These are phyloP conservation scores for Melinaea marsaeus DNA, from an alignment of 2,888 invertebrate species.

Conservation along the genomic window DNA sequence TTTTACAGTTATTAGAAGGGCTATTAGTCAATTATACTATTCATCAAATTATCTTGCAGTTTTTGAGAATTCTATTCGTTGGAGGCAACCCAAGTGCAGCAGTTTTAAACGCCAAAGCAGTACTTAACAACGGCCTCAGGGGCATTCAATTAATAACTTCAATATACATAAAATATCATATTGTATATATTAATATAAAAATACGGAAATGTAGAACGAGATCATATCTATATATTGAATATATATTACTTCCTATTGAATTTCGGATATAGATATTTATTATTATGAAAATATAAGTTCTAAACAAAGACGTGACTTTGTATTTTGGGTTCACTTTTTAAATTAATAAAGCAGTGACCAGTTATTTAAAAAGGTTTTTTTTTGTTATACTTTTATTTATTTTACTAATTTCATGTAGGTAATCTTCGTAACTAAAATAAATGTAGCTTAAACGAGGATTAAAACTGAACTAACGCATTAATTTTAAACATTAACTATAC, in stretches of 20 bases:
- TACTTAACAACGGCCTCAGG: slow-evolving; percentile 34
- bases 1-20: too few relatives aligned
- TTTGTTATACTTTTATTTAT: too few relatives aligned
- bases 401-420: too few relatives aligned
- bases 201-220: not conserved
- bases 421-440: too few relatives aligned
- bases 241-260: slow-evolving; percentile 6
- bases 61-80: slow-evolving; percentile 39
- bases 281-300: slow-evolving; percentile 60
- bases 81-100: slow-evolving; percentile 40
- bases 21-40: too few relatives aligned
- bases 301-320: too few relatives aligned
- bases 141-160: slow-evolving; percentile 27
- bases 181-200: slow-evolving; percentile 9
- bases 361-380: too few relatives aligned
- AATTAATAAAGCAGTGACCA: too few relatives aligned
- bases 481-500: too few relatives aligned
- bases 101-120: slow-evolving; percentile 39
- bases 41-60: slow-evolving; percentile 43
- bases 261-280: slow-evolving; percentile 34
- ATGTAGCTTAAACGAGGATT: too few relatives aligned
- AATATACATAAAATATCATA: slow-evolving; percentile 14
- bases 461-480: too few relatives aligned
- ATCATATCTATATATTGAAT: slow-evolving; percentile 14
- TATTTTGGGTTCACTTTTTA: too few relatives aligned